Evolutionary conservation across 2,113 vertebrate species (phyloP), one percentile per base, ranked within the genome.

Genomic region (Tupaia tana): DNA sequence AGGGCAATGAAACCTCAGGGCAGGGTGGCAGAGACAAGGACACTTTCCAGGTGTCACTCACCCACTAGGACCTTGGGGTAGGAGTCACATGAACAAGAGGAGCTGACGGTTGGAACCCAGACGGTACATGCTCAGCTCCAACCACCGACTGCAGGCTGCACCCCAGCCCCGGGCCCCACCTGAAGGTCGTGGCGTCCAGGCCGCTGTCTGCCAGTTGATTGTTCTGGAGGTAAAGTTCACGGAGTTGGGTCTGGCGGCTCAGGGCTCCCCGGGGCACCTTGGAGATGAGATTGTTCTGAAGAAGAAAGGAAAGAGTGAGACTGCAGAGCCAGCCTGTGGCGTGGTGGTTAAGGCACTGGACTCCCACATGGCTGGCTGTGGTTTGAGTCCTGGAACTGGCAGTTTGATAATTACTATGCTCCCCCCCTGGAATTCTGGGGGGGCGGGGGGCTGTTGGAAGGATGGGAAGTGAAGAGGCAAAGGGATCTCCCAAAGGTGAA

Each of bases 211-310:
- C 93, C 89, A 98, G 94, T 54, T 69, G 91, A 66, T 98, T 98
- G 84, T 97, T 92, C 92, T 98, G 98, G 19, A 98, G 97, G 73
- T 98, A 89, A 25, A 98, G 96, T 43, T 98, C 98, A 0, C 98
- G 97, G n/a, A 98, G 98, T 1, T 93, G 93, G 19, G 86, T 80
- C 87, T 98, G 98, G 43, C 86, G 92, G 89, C 95, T 96, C 71
- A 98, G 93, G 4, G 98, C 97, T 24, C 97, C 98, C 70, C 96
- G 95, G 25, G 98, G 97, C 66, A 98, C 96, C 81, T 97, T 96
- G 91, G 97, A 80, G 84, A 98, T 98, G 59, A 85, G 85, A 67
- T 98, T 98, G 87, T 98, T 97, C 98, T 98, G 94, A 70, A 67
- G 34, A 78, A 93, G 52, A 20, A 54, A 63, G 73, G 27, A 54